A percentile compares a stretch with the other conserved stretches of the same genome.
Conservation (phyloP, 1,140 invertebrate genomes). For the Probaryconus sp. region DNA sequence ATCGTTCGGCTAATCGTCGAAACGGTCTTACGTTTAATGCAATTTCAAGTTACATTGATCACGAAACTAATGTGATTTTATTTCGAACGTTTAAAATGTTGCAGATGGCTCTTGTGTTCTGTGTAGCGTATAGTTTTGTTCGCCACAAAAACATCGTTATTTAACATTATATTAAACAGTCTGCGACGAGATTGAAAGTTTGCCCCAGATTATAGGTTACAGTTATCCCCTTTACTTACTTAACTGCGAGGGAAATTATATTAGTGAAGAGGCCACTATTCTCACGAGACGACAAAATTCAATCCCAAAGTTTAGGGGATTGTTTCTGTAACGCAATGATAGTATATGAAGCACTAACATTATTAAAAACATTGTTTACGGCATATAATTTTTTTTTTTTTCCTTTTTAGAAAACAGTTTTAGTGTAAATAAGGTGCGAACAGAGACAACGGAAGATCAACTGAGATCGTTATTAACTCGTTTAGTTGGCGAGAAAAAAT, state of each 20-base stretch:
- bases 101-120: no score
- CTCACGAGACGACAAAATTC: conserved; percentile 50
- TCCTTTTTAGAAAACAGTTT: not conserved
- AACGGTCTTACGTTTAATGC: no score
- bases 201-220: conserved; percentile 40
- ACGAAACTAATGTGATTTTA: not conserved
- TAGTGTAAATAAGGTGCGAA: no score
- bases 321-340: conserved; percentile 37
- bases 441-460: no score
- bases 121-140: not conserved
- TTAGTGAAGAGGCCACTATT: conserved; percentile 47
- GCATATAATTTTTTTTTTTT: no score
- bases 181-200: conserved; percentile 25
- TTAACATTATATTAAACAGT: conserved; percentile 32
- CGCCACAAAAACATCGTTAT: conserved; percentile 18
- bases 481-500: no score
- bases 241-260: conserved; percentile 55
- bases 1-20: conserved; percentile 7
- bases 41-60: no score
- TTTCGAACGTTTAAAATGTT: not conserved
- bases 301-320: conserved; percentile 49
- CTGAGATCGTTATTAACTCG: no score
- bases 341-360: conserved; percentile 31
- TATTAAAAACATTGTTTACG: conserved; percentile 16
- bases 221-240: conserved; percentile 52